phyloP scores from a whole-genome alignment of 2,797 vertebrate species.

The Rhabdophis nuchalis region DNA sequence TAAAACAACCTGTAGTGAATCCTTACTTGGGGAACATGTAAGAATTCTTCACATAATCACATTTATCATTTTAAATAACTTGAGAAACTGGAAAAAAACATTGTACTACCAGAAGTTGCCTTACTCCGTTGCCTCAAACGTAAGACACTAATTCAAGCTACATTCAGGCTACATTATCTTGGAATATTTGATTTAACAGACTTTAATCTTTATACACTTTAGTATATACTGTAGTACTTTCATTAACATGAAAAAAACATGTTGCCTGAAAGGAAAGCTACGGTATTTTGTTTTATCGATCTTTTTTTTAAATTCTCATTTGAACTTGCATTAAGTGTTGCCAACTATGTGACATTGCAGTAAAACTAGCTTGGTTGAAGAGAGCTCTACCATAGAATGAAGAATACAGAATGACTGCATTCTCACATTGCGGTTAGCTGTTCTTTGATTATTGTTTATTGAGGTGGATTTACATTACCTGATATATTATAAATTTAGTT shows the following conservation, averaged over 20 bases:
- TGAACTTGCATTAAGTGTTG: background rate
- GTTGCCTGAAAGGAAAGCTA: background rate
- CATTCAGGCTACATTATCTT: background rate
- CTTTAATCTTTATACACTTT: background rate
- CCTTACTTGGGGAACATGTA: background rate
- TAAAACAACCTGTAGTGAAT: background rate
- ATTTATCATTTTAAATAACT: background rate
- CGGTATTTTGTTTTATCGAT: background rate
- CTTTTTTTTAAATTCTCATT: background rate
- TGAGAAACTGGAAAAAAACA: background rate
- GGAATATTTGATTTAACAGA: background rate
- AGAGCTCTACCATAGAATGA: background rate
- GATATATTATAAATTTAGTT: background rate
- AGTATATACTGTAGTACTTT: background rate
- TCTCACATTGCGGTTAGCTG: background rate
- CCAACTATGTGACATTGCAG: background rate
- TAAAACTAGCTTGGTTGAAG: background rate
- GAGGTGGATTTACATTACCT: background rate
- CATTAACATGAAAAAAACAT: background rate
- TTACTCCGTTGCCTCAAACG: background rate
- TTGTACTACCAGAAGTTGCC: background rate
- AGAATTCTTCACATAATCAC: background rate
- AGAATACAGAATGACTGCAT: background rate
- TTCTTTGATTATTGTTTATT: background rate
- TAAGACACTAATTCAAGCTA: background rate